phyloP scores from a whole-genome alignment of 2,888 invertebrate genomes.

The Beris morrisii region DNA sequence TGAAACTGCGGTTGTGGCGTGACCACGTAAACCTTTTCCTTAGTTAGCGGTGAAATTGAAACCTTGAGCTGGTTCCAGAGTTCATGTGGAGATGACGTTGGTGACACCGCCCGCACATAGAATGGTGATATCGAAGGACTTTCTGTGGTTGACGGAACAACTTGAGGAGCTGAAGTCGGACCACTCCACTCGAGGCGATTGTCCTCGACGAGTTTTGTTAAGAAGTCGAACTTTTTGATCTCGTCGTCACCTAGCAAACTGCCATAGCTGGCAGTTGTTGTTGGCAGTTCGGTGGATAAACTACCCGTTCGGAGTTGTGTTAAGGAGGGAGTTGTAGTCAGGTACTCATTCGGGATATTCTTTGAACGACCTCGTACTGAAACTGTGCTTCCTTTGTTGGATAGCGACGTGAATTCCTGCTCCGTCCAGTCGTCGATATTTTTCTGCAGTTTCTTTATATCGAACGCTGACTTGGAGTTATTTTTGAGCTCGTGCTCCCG shows the following conservation, averaged over 20 bases:
- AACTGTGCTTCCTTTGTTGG: slow-evolving; percentile 60
- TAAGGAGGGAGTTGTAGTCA: slow-evolving; percentile 64
- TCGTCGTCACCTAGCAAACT: slow-evolving; percentile 21
- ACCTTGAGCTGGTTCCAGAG: slow-evolving; percentile 70
- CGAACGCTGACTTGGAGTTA: slow-evolving; percentile 58
- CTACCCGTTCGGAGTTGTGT: slow-evolving; percentile 41
- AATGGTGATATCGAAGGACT: slow-evolving; percentile 48
- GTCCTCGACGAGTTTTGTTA: slow-evolving; percentile 35
- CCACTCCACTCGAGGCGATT: slow-evolving; percentile 34
- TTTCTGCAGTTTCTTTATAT: slow-evolving; percentile 74
- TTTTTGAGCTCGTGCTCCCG: slow-evolving; percentile 52
- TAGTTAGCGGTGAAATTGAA: slow-evolving; percentile 73
- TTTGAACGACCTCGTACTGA: slow-evolving; percentile 68
- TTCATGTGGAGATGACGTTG: slow-evolving; percentile 43
- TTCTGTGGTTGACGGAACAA: slow-evolving; percentile 57
- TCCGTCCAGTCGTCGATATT: slow-evolving; percentile 86
- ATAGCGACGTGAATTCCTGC: slow-evolving; percentile 66
- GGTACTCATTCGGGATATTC: slow-evolving; percentile 75
- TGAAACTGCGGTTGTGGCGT: slow-evolving; percentile 66
- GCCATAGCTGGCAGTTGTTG: slow-evolving; percentile 23
- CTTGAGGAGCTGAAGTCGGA: slow-evolving; percentile 46
- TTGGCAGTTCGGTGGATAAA: slow-evolving; percentile 36
- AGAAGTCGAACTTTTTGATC: slow-evolving; percentile 33
- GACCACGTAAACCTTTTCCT: slow-evolving; percentile 80
- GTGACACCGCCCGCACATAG: slow-evolving; percentile 42